phyloP scores from a whole-genome alignment of 23 tunicate species.

The Clavelina lepadiformis region DNA sequence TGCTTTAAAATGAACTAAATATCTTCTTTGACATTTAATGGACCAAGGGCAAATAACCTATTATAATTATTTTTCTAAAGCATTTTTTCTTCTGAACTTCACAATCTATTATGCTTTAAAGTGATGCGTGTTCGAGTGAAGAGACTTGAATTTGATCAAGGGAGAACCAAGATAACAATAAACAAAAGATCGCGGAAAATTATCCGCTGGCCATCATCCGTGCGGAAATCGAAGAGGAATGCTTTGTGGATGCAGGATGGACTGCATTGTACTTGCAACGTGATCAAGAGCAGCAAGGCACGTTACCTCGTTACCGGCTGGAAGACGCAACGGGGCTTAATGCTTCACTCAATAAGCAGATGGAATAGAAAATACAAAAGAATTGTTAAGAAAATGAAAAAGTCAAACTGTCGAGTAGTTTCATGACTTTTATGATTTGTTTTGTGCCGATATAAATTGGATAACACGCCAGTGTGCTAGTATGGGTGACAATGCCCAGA shows the following conservation, averaged over 20 bases:
- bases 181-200: conserved; percentile 19
- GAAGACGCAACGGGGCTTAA: conserved; percentile 15
- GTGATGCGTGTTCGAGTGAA: conserved; percentile 66
- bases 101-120: conserved; percentile 17
- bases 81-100: not conserved
- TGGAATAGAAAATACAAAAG: conserved; percentile 49
- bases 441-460: no score
- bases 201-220: conserved; percentile 32
- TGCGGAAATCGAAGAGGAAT: conserved; percentile 5
- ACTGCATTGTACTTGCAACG: conserved; percentile 63
- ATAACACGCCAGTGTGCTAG: no score
- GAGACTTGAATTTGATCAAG: conserved; percentile 31
- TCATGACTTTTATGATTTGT: no score
- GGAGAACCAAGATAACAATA: conserved; percentile 26
- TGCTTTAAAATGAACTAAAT: no score
- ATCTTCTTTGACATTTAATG: no score
- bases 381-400: conserved; percentile 10
- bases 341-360: conserved; percentile 35
- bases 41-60: no score
- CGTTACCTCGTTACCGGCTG: conserved; percentile 69
- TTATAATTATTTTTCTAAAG: no score
- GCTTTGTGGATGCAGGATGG: conserved; percentile 73
- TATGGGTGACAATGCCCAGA: no score
- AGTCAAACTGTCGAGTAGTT: conserved; percentile 13
- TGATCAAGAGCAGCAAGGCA: conserved; percentile 31